Evolutionary conservation across 2,113 vertebrate species (phyloP), one percentile per base, ranked within the genome.

Genomic region (Epinephelus moara): DNA sequence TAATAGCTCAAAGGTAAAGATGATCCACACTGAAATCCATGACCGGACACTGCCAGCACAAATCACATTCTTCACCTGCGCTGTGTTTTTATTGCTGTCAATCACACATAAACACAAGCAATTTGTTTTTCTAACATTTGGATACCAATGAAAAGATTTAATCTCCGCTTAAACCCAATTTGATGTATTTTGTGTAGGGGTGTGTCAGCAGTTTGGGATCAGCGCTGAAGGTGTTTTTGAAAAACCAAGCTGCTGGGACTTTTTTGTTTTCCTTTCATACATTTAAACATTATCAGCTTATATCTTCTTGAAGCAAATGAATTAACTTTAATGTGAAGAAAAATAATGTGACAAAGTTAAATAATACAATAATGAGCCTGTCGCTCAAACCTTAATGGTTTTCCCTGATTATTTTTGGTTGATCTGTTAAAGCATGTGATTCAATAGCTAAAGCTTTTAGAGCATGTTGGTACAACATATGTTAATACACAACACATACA

Each of bases 1-100:
- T 42, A 69, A 80, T 47, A 37, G 40, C 81, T 76, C 42, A n/a
- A 23, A 70, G 56, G n/a, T 59, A 70, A 42, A 64, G 30, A 59
- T 8, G 60, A 77, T 60, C 61, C 25, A 18, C 57, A 40, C 45
- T 69, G 30, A 37, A 77, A 37, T 40, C 17, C n/a, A 47, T 18
- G 42, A 60, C 19, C 67, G 55, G 70, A 73, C 56, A 30, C 27
- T 52, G n/a, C 23, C 13, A 59, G 42, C 42, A 15, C 11, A n/a
- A 3, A 7, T 45, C 42, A n/a, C 6, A 47, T 61, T 60, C 13
- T 61, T 73, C 40, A 42, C 6, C 2, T 40, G 1, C 12, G 9
- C 52, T 12, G 33, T 42, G n/a, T 33, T 63, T 73, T 1, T 45
- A 19, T 33, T 47, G 47, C 52, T 55, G 63, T 63, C 59, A 80